These are phyloP conservation scores for Nemoura dubitans DNA, from an alignment of 2,888 invertebrate genomes.

Conservation along the genomic window DNA sequence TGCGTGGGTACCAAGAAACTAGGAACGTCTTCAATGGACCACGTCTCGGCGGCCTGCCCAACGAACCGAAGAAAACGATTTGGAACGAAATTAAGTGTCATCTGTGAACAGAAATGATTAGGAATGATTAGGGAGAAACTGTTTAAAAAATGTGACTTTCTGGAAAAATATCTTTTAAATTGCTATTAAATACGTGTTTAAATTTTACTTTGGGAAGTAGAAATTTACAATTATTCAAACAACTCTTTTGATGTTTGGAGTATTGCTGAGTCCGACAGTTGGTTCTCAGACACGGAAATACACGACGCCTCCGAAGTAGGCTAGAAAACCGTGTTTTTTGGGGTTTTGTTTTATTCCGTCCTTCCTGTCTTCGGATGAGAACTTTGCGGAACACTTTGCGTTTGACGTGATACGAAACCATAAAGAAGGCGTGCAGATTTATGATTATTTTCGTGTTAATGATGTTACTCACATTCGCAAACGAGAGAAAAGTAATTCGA, in stretches of 20 bases:
- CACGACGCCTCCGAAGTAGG: not conserved
- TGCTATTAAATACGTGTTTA: not conserved
- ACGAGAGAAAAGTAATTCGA: not conserved
- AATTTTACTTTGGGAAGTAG: not conserved
- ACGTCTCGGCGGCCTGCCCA: not conserved
- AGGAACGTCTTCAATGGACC: not conserved
- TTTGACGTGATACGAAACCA: not conserved
- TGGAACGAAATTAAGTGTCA: not conserved
- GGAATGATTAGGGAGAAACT: not conserved
- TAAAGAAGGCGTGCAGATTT: not conserved
- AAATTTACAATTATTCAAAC: not conserved
- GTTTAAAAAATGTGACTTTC: slow-evolving; percentile 7
- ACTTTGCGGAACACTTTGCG: not conserved
- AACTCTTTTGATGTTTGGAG: not conserved
- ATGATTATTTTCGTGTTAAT: not conserved
- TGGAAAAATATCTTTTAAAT: not conserved
- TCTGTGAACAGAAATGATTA: not conserved
- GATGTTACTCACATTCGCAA: not conserved
- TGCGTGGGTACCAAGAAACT: not conserved
- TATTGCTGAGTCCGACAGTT: not conserved
- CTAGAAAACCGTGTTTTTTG: not conserved
- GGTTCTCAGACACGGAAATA: not conserved
- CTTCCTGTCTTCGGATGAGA: not conserved
- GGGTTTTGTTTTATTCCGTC: not conserved
- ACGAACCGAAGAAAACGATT: not conserved